Evolutionary conservation across 2,113 vertebrate genomes (phyloP).

Genomic region (Tenebrosternarchus preto): DNA sequence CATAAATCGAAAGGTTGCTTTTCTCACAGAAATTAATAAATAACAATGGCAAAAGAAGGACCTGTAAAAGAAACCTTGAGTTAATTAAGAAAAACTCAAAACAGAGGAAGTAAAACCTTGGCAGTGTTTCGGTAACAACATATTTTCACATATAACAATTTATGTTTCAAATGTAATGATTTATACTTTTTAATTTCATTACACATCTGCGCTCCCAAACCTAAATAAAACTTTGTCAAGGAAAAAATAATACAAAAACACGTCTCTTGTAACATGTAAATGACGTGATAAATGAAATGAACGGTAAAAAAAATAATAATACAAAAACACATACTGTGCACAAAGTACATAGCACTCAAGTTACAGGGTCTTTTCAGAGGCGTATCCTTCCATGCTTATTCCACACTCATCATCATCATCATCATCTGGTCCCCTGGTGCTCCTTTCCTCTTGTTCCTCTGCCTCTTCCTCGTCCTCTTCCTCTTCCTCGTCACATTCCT

Average conservation of each 20-base stretch:
- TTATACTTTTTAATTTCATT: no score
- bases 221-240: no score
- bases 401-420: slow-evolving; percentile 69
- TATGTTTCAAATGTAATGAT: not conserved
- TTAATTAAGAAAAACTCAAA: not conserved
- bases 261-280: no score
- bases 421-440: slow-evolving; percentile 58
- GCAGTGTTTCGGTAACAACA: not conserved
- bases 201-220: no score
- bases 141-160: not conserved
- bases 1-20: not conserved
- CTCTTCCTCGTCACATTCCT: slow-evolving; percentile 79
- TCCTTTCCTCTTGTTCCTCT: slow-evolving; percentile 71
- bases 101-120: no score
- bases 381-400: slow-evolving; percentile 66
- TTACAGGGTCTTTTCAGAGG: slow-evolving; percentile 70
- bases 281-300: not conserved
- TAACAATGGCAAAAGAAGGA: slow-evolving; percentile 8
- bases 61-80: not conserved
- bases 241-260: no score
- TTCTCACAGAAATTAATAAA: slow-evolving; percentile 1
- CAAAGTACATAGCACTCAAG: slow-evolving; percentile 59
- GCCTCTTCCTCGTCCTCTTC: slow-evolving; percentile 81
- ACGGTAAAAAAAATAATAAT: slow-evolving; percentile 13
- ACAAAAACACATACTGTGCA: not conserved